These are phyloP conservation scores for Pygocentrus nattereri DNA, from an alignment of 2,797 vertebrate species.

Conservation along the genomic window DNA sequence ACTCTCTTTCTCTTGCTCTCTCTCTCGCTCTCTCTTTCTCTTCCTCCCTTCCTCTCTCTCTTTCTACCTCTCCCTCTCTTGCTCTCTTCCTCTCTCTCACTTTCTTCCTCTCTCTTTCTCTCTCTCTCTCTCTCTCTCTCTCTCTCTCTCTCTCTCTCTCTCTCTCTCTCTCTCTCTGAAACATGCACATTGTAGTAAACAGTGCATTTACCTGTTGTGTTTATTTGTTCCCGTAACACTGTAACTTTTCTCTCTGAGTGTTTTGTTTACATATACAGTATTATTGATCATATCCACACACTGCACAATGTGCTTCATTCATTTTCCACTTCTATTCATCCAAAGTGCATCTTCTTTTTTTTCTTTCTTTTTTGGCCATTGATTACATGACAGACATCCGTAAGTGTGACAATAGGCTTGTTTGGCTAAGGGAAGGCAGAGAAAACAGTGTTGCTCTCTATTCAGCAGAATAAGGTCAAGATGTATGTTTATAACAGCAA, in stretches of 20 bases:
- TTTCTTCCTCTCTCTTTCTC: too few relatives aligned
- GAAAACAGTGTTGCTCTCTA: slow-evolving; percentile 1
- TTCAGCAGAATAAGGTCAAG: slow-evolving; percentile 27
- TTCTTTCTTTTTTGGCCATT: not conserved
- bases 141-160: too few relatives aligned
- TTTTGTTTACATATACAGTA: not conserved
- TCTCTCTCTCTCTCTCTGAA: too few relatives aligned
- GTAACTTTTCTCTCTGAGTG: not conserved
- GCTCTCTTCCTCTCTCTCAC: too few relatives aligned
- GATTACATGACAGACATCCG: not conserved
- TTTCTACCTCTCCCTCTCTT: too few relatives aligned
- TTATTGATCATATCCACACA: not conserved
- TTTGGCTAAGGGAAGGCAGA: not conserved
- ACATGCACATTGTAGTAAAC: too few relatives aligned
- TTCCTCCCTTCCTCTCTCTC: too few relatives aligned
- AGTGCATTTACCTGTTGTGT: too few relatives aligned
- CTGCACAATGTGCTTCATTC: not conserved
- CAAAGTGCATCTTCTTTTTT: not conserved
- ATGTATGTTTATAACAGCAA: not conserved
- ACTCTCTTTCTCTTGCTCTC: too few relatives aligned
- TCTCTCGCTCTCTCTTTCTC: too few relatives aligned
- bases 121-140: too few relatives aligned
- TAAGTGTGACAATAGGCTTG: not conserved
- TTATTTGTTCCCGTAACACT: too few relatives aligned
- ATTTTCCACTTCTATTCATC: not conserved